phyloP scores from a whole-genome alignment of 2,113 vertebrate genomes.

The Vimba vimba region DNA sequence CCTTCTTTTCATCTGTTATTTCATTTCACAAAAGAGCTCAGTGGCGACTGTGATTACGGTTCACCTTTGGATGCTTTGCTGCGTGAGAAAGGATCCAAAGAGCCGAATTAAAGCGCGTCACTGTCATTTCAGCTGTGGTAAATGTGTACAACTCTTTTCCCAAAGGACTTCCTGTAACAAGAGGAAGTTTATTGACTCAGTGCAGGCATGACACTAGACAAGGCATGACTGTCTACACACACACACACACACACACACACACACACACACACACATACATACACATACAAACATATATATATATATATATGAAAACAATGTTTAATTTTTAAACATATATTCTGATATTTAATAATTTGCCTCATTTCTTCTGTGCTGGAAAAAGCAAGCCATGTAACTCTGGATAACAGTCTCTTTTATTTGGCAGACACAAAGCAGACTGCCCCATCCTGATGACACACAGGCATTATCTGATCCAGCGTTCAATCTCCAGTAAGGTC shows the following conservation, averaged over 20 bases:
- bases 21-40: constrained; percentile 72
- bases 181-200: constrained; percentile 22
- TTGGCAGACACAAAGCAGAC: constrained; percentile 38
- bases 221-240: background rate
- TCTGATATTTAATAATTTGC: too few relatives aligned
- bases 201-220: constrained; percentile 11
- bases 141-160: constrained; percentile 14
- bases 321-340: too few relatives aligned
- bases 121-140: constrained; percentile 25
- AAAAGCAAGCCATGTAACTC: constrained; percentile 2
- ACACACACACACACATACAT: too few relatives aligned
- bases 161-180: constrained; percentile 29
- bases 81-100: constrained; percentile 61
- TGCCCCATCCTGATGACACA: constrained; percentile 33
- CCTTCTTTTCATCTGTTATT: constrained; percentile 81
- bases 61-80: constrained; percentile 71
- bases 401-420: constrained; percentile 31
- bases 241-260: background rate
- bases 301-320: too few relatives aligned
- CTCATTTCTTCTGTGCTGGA: too few relatives aligned
- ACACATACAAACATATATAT: too few relatives aligned
- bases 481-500: constrained; percentile 30
- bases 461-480: constrained; percentile 50
- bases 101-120: constrained; percentile 31
- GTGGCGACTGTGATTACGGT: constrained; percentile 72